phyloP scores from a whole-genome alignment of 2,797 vertebrate genomes.

The Manis pentadactyla region DNA sequence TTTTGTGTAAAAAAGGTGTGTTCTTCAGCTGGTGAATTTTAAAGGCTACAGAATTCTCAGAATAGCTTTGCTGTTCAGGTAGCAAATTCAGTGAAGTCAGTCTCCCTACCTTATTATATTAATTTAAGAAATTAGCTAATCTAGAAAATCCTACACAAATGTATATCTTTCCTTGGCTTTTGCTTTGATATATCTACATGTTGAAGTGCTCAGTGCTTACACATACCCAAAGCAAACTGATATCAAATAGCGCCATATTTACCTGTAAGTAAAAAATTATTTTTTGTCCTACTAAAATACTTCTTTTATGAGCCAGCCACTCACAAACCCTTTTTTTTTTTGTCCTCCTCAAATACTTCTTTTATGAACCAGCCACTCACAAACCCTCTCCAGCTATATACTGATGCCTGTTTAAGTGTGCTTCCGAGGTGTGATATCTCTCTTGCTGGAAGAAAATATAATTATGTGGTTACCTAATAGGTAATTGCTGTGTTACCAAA shows the following conservation, averaged over 20 bases:
- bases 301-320: background rate
- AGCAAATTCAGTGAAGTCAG: background rate
- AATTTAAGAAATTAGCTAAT: background rate
- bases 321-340: conserved; percentile 25
- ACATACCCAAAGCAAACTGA: background rate
- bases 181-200: background rate
- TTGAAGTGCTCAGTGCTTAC: background rate
- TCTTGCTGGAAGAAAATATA: conserved; percentile 9
- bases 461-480: conserved; percentile 46
- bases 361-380: background rate
- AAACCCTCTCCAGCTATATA: conserved; percentile 22
- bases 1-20: conserved; percentile 20
- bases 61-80: background rate
- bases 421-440: conserved; percentile 14
- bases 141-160: conserved; percentile 53
- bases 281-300: conserved; percentile 43
- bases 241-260: background rate
- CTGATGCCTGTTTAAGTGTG: background rate
- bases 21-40: background rate
- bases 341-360: conserved; percentile 25
- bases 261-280: conserved; percentile 13
- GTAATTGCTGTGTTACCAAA: conserved; percentile 44
- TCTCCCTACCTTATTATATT: background rate
- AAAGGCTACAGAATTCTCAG: conserved; percentile 7
- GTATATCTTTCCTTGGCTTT: conserved; percentile 8